Evolutionary conservation across 2,888 invertebrate species (phyloP).

Genomic region (Myopa testacea): DNA sequence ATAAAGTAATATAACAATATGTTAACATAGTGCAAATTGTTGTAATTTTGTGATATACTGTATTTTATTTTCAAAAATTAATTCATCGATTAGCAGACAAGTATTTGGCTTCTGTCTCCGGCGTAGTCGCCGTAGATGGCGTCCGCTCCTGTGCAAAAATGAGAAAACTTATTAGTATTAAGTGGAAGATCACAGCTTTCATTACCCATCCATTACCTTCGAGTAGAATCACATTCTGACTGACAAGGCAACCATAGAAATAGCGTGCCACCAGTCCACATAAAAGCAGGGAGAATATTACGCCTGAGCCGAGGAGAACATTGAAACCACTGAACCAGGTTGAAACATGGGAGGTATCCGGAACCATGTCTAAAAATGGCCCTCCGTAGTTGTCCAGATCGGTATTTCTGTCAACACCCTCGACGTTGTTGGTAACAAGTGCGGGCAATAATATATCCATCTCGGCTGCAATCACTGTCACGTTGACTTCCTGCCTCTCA

Average conservation of each 20-base stretch:
- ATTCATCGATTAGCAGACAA: no score
- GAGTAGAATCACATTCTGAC: slow-evolving; percentile 35
- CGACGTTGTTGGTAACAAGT: neutral
- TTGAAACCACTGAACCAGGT: neutral
- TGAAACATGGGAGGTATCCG: no score
- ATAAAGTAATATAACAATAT: neutral
- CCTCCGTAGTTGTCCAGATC: neutral
- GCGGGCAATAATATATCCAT: slow-evolving; percentile 13
- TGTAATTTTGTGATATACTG: neutral
- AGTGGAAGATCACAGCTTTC: no score
- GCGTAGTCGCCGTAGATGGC: slow-evolving; percentile 44
- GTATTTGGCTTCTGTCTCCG: slow-evolving; percentile 43
- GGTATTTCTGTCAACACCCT: neutral
- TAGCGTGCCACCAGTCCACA: slow-evolving; percentile 39
- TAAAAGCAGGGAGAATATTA: slow-evolving; percentile 23
- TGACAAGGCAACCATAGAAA: slow-evolving; percentile 39
- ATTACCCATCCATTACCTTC: neutral
- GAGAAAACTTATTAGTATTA: neutral
- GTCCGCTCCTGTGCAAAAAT: slow-evolving; percentile 33
- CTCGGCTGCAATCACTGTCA: slow-evolving; percentile 26
- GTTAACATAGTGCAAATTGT: slow-evolving; percentile 25
- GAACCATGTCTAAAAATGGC: no score
- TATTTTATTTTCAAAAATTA: neutral
- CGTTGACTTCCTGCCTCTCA: slow-evolving; percentile 12
- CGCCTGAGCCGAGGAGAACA: neutral